phyloP scores from a whole-genome alignment of 2,113 vertebrate species.

The Myodes glareolus region DNA sequence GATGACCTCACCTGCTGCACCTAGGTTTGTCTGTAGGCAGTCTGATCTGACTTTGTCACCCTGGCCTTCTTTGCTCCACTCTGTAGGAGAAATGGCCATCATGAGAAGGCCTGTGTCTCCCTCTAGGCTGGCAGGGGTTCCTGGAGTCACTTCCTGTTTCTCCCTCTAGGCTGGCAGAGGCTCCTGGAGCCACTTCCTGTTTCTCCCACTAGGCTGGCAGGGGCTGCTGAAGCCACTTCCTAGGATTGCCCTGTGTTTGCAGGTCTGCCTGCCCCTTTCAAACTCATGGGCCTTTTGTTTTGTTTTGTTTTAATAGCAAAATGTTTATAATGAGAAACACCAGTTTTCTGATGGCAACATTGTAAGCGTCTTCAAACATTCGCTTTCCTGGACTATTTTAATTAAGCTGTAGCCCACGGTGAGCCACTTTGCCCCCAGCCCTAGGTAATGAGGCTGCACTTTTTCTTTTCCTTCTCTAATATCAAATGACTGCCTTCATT shows the following conservation, averaged over 20 bases:
- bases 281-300: background rate
- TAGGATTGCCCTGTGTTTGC: background rate
- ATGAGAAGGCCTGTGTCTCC: background rate
- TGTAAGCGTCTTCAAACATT: background rate
- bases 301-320: background rate
- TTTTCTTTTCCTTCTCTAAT: background rate
- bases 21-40: background rate
- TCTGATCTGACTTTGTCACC: accelerated
- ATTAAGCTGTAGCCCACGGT: background rate
- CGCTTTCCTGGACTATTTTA: background rate
- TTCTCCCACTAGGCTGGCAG: background rate
- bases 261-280: background rate
- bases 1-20: too few relatives aligned
- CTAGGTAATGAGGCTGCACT: background rate
- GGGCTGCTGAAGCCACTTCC: background rate
- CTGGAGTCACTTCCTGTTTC: background rate
- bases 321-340: background rate
- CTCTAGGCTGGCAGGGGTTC: background rate
- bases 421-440: background rate
- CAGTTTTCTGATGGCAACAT: background rate
- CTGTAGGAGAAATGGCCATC: too few relatives aligned
- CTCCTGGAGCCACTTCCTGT: background rate
- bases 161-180: background rate
- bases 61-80: background rate
- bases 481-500: background rate